Percentiles rank a stretch among this genome's conserved stretches.
phyloP scores from a whole-genome alignment of 30 jellyfish, hydroid and myxozoan genomes.

The Turritopsis dohrnii region DNA sequence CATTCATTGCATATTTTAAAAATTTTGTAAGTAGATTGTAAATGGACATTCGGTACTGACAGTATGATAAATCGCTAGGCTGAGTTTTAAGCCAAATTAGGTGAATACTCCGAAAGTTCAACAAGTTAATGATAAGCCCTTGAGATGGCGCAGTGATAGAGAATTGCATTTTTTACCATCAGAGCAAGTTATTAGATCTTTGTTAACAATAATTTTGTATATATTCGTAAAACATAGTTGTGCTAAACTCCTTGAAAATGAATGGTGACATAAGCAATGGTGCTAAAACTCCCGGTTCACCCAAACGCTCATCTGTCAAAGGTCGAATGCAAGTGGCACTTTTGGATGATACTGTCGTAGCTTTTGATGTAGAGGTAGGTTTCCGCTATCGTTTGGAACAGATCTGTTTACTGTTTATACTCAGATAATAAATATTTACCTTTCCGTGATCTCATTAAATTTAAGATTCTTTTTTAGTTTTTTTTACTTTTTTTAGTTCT shows the following conservation, averaged over 20 bases:
- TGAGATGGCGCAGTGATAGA: not conserved
- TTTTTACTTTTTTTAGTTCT: too few species aligned
- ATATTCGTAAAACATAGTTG: too few species aligned
- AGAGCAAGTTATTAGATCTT: too few species aligned
- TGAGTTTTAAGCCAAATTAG: not conserved
- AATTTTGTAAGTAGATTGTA: not conserved
- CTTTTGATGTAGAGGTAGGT: constrained; percentile 90
- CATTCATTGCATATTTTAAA: not conserved
- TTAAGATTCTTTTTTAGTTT: not conserved
- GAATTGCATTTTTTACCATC: too few species aligned
- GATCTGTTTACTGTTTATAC: not conserved
- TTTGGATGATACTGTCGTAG: constrained; percentile 94
- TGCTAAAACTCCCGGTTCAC: constrained; percentile 3
- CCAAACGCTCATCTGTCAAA: constrained; percentile 18
- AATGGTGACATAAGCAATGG: constrained; percentile 8
- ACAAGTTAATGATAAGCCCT: not conserved
- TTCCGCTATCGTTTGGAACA: not conserved
- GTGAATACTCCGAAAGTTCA: not conserved
- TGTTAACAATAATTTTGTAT: too few species aligned
- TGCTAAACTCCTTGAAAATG: not conserved
- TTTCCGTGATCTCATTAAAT: too few species aligned
- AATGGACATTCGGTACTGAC: not conserved
- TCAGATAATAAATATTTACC: not conserved
- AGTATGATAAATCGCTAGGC: too few species aligned
- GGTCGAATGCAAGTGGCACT: constrained; percentile 88